Evolutionary conservation across 2,888 invertebrate species (phyloP).

Genomic region (Leptopterna dolabrata): DNA sequence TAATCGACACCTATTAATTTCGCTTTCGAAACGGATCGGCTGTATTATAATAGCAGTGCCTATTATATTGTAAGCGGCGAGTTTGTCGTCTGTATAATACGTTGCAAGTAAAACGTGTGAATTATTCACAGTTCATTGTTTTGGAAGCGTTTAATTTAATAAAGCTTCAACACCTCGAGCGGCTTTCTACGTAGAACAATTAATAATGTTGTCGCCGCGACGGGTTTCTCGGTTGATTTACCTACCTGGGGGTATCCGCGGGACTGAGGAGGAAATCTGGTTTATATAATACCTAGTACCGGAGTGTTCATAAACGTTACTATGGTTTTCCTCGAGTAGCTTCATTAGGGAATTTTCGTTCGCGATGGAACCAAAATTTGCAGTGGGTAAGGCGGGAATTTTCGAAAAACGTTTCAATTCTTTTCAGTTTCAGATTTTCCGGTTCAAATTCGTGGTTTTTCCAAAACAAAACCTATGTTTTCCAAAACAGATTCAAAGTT

Average conservation of each 20-base stretch:
- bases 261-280: not conserved
- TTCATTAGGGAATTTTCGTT: too few relatives aligned
- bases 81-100: not conserved
- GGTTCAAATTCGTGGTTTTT: too few relatives aligned
- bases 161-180: conserved; percentile 21
- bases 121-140: conserved; percentile 49
- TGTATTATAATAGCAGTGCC: not conserved
- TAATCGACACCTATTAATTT: not conserved
- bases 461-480: too few relatives aligned
- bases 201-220: conserved; percentile 10
- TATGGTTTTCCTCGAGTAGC: not conserved
- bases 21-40: not conserved
- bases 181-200: conserved; percentile 9
- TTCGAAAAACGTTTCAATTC: too few relatives aligned
- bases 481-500: too few relatives aligned
- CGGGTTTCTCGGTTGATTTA: not conserved
- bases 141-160: conserved; percentile 34
- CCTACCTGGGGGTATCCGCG: not conserved
- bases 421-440: too few relatives aligned
- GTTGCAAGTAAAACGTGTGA: conserved; percentile 41
- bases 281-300: not conserved
- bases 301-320: not conserved
- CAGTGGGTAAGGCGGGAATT: too few relatives aligned
- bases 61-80: not conserved
- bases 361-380: too few relatives aligned